phyloP scores from a whole-genome alignment of 2,113 vertebrate species.

The Thymallus thymallus region DNA sequence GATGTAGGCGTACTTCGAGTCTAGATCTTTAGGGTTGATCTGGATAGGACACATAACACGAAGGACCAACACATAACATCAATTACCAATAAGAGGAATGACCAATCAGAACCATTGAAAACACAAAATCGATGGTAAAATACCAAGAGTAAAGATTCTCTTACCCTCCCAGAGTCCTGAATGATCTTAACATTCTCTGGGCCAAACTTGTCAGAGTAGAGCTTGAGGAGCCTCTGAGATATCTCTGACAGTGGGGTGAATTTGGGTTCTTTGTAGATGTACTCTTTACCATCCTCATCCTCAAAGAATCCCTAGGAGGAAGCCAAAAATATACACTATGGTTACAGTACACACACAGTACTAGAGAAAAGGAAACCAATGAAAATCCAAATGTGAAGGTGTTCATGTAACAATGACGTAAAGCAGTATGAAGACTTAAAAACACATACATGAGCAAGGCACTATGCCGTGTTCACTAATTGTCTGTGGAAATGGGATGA shows the following conservation, averaged over 20 bases:
- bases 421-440: not conserved
- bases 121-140: not conserved
- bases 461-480: conserved; percentile 17
- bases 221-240: conserved; percentile 94
- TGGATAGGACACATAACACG: conserved; percentile 47
- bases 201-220: conserved; percentile 98
- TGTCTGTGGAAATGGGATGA: conserved; percentile 13
- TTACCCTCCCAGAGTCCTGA: conserved; percentile 95
- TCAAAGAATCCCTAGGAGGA: conserved; percentile 89
- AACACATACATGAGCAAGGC: conserved; percentile 27
- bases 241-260: conserved; percentile 95
- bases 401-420: not conserved
- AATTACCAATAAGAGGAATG: not conserved
- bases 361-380: not conserved
- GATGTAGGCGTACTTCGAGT: conserved; percentile 96
- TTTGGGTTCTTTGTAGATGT: conserved; percentile 99
- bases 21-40: conserved; percentile 98
- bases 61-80: not conserved
- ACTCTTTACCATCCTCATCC: conserved; percentile 98
- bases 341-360: not conserved
- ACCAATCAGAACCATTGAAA: not conserved
- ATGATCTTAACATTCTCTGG: conserved; percentile 98
- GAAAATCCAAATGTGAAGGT: not conserved
- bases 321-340: conserved; percentile 33
- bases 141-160: conserved; percentile 11